Evolutionary conservation across 2,888 invertebrate genomes (phyloP), one percentile per base, ranked within the genome.

Genomic region (Sinopyrophorus schimmeli): DNA sequence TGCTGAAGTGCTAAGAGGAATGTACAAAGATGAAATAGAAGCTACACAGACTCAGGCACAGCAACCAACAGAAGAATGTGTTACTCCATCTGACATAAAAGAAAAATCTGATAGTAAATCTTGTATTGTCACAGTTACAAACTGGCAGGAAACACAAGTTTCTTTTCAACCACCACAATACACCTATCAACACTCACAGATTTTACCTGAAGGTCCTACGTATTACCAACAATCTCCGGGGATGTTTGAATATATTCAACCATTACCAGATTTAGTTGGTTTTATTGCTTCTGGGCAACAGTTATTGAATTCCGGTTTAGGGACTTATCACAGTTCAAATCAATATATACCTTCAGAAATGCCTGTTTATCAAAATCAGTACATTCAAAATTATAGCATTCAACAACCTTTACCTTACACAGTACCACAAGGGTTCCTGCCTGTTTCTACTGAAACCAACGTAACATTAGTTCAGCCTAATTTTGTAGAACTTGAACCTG

Each of bases 1-100:
- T 70, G 88, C 91, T 32, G 88, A 89, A 73, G 84, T 91, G 55
- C 78, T 90, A 51, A 80, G 83, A 59, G 88, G 89, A 5, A 28
- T 41, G 5, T 42, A 47, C 12, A 37, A 24, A 5, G 34, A 44
- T 12, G 44, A 39, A 34, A 7, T 18, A 34, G 34, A 46, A 34
- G 15, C 30, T 6, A 14, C 12, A 6, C 20, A 21, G 5, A n/a
- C 10, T 14, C 24, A 37, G 11, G 20, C 23, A 10, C 21, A 17
- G 14, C 26, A 15, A n/a, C 18, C n/a, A 12, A 3, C 9, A 37
- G 18, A 30, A 11, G 27, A n/a, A n/a, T n/a, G n/a, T n/a, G n/a
- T n/a, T n/a, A n/a, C n/a, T n/a, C n/a, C n/a, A n/a, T n/a, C n/a
- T n/a, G n/a, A n/a, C n/a, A n/a, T n/a, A n/a, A n/a, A n/a, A n/a